Percentiles rank a stretch among this genome's conserved stretches.
Evolutionary conservation across 2,797 vertebrate species (phyloP).

Genomic region (Bovichtus variegatus): DNA sequence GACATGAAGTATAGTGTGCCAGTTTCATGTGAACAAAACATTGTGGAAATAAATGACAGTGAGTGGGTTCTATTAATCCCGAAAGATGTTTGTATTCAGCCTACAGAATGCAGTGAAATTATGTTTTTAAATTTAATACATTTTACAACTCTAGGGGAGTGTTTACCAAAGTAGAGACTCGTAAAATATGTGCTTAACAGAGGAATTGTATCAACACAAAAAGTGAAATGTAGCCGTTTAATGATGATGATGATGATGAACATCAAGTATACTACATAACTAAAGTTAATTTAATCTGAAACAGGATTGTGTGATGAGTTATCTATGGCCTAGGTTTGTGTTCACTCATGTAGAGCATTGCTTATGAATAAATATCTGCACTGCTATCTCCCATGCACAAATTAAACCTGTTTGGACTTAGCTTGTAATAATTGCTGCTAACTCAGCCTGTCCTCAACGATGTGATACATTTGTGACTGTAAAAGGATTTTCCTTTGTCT

Average conservation of each 20-base stretch:
- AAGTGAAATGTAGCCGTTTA: constrained; percentile 1
- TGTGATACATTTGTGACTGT: constrained; percentile 49
- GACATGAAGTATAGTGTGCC: background rate
- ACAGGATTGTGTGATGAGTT: constrained; percentile 27
- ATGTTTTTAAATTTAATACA: no score
- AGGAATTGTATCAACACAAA: background rate
- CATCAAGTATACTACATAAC: background rate
- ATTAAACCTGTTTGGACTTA: constrained; percentile 32
- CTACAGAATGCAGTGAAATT: no score
- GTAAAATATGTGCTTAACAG: background rate
- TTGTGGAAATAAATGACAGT: background rate
- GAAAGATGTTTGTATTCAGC: no score
- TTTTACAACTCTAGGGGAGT: background rate
- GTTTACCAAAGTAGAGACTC: constrained; percentile 6
- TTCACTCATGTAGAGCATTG: background rate
- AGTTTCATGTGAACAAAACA: background rate
- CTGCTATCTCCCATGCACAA: background rate
- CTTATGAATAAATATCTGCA: background rate
- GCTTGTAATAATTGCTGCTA: constrained; percentile 26
- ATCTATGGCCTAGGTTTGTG: background rate
- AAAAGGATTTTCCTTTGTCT: constrained; percentile 70
- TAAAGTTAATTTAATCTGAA: background rate
- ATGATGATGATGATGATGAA: no score
- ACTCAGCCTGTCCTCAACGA: constrained; percentile 14
- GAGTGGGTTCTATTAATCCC: no score